Conservation (phyloP, 2,797 vertebrate species). For the Cichlasoma orientale region DNA sequence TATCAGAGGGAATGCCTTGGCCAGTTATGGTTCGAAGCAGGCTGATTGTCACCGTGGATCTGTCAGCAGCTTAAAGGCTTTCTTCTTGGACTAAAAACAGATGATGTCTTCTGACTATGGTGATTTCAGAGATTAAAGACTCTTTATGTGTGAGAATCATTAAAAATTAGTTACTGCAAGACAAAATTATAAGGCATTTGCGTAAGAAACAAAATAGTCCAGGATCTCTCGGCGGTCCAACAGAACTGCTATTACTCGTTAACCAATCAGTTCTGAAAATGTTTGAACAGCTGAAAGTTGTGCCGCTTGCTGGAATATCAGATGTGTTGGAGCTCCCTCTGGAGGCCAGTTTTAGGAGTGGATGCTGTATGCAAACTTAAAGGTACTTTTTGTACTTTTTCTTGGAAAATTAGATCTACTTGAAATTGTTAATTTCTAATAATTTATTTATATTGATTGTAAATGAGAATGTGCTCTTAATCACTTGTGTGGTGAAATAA, state of each 20-base stretch:
- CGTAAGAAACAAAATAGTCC: fast-evolving
- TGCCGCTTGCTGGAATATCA: not conserved
- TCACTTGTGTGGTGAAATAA: not conserved
- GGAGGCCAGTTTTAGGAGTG: not conserved
- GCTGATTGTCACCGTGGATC: conserved; percentile 35
- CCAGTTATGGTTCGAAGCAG: conserved; percentile 64
- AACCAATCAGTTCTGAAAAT: not conserved
- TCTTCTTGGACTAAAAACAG: conserved; percentile 9
- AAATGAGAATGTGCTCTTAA: not conserved
- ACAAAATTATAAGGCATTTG: not conserved
- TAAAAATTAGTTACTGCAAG: not conserved
- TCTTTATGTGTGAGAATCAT: not conserved
- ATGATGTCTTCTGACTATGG: not conserved
- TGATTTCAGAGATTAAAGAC: too few relatives aligned
- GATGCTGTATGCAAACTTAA: not conserved
- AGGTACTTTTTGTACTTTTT: not conserved
- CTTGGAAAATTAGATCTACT: too few relatives aligned
- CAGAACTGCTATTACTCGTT: not conserved
- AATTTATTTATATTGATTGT: not conserved
- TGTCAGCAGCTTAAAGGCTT: conserved; percentile 16
- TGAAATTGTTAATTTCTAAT: too few relatives aligned
- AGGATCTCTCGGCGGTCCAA: not conserved
- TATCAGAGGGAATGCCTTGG: conserved; percentile 62
- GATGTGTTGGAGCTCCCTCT: conserved; percentile 44
- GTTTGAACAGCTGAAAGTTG: not conserved